phyloP scores from a whole-genome alignment of 2,113 vertebrate genomes.

The Tylochromis polylepis region DNA sequence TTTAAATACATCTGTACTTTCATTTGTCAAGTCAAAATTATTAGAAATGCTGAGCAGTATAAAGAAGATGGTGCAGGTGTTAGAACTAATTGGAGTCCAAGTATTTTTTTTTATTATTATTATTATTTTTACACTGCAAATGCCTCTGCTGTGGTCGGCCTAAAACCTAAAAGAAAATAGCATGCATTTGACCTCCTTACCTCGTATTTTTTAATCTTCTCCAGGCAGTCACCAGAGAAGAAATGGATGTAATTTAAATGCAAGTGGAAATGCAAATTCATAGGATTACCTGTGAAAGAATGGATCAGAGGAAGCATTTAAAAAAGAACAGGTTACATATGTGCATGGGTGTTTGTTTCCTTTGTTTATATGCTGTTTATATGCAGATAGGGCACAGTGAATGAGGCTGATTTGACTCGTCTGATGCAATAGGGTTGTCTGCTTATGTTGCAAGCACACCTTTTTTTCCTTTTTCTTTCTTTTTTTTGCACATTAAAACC shows the following conservation, averaged over 20 bases:
- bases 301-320: not conserved
- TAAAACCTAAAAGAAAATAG: not conserved
- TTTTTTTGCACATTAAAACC: not conserved
- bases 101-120: not conserved
- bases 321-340: not conserved
- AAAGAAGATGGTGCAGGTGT: not conserved
- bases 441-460: not conserved
- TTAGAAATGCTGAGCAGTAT: not conserved
- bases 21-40: not conserved
- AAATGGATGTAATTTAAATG: conserved; percentile 3
- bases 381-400: not conserved
- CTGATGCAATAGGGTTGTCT: not conserved
- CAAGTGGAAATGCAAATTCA: conserved; percentile 1
- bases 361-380: not conserved
- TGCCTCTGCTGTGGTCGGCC: not conserved
- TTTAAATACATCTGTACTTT: not conserved
- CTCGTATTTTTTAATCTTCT: not conserved
- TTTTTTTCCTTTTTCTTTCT: not conserved
- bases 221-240: not conserved
- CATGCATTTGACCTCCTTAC: not conserved
- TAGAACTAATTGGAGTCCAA: not conserved
- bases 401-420: not conserved
- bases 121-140: not conserved
- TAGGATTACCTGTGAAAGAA: not conserved
- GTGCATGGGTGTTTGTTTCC: not conserved